Evolutionary conservation across 2,113 vertebrate species (phyloP).

Genomic region (Girardinichthys multiradiatus): DNA sequence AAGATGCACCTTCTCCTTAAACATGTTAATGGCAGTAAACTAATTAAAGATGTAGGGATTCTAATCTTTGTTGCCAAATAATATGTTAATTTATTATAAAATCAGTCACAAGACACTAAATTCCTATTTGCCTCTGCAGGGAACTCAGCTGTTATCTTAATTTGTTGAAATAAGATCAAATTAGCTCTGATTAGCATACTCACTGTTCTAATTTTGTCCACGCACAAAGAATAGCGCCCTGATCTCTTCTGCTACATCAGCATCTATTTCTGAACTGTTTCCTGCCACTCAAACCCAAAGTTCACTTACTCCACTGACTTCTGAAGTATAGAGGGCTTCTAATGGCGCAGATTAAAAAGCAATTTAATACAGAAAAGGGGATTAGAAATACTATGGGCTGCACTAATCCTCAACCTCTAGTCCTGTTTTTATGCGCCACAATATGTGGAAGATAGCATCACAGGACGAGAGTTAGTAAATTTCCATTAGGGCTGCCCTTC

Average conservation of each 20-base stretch:
- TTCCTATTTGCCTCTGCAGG: slow-evolving; percentile 11
- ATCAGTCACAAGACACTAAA: neutral
- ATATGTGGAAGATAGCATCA: slow-evolving; percentile 75
- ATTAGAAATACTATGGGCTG: slow-evolving; percentile 72
- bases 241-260: slow-evolving; percentile 30
- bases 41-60: neutral
- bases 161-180: slow-evolving; percentile 16
- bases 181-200: slow-evolving; percentile 6
- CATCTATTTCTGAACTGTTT: slow-evolving; percentile 50
- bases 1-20: neutral
- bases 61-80: slow-evolving; percentile 2
- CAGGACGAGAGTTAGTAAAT: slow-evolving; percentile 67
- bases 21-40: neutral
- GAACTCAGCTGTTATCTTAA: neutral
- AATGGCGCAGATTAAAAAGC: slow-evolving; percentile 76
- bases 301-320: slow-evolving; percentile 58
- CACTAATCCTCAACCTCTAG: slow-evolving; percentile 79
- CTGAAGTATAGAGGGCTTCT: slow-evolving; percentile 58
- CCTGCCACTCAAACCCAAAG: slow-evolving; percentile 63
- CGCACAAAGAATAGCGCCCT: slow-evolving; percentile 1
- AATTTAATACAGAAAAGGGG: slow-evolving; percentile 78
- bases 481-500: slow-evolving; percentile 71
- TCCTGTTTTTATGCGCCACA: slow-evolving; percentile 73
- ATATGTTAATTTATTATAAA: slow-evolving; percentile 7
- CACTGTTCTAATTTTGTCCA: slow-evolving; percentile 26